Percentiles rank a stretch among this genome's conserved stretches.
Evolutionary conservation across 2,888 invertebrate species (phyloP).

Genomic region (Drepanosiphum platanoidis): DNA sequence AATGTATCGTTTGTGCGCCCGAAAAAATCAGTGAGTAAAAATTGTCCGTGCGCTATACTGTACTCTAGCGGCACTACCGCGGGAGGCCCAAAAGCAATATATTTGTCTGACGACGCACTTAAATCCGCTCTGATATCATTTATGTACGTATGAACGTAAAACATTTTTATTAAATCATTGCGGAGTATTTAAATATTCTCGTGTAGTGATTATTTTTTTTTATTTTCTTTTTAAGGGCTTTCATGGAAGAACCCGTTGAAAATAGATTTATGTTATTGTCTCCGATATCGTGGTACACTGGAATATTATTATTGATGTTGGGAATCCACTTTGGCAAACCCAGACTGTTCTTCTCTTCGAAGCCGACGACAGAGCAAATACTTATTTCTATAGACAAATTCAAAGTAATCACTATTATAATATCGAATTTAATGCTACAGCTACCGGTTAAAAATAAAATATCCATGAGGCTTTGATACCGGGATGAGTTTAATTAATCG

Average conservation of each 20-base stretch:
- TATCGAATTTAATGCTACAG: too few species aligned
- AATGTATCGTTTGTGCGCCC: not conserved
- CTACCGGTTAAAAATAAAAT: too few species aligned
- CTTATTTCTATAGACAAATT: slow-evolving; percentile 13
- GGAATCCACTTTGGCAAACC: slow-evolving; percentile 35
- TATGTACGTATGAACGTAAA: too few species aligned
- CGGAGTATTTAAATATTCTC: too few species aligned
- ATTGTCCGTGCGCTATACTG: not conserved
- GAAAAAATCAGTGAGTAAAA: not conserved
- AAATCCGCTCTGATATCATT: slow-evolving; percentile 22
- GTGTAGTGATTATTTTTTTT: too few species aligned
- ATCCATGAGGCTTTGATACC: too few species aligned
- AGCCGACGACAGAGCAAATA: not conserved
- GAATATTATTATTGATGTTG: not conserved
- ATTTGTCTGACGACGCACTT: slow-evolving; percentile 17
- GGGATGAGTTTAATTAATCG: too few species aligned
- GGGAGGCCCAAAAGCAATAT: slow-evolving; percentile 8
- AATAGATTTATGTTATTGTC: slow-evolving; percentile 3
- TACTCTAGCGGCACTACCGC: slow-evolving; percentile 31
- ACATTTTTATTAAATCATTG: too few species aligned
- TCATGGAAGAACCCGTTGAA: slow-evolving; percentile 32
- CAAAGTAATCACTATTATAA: too few species aligned
- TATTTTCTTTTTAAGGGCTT: not conserved
- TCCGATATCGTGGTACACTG: slow-evolving; percentile 14
- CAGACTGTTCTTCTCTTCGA: slow-evolving; percentile 15